Base-by-base conservation (phyloP, 2,113 vertebrate genomes). In the Mustela lutreola region DNA sequence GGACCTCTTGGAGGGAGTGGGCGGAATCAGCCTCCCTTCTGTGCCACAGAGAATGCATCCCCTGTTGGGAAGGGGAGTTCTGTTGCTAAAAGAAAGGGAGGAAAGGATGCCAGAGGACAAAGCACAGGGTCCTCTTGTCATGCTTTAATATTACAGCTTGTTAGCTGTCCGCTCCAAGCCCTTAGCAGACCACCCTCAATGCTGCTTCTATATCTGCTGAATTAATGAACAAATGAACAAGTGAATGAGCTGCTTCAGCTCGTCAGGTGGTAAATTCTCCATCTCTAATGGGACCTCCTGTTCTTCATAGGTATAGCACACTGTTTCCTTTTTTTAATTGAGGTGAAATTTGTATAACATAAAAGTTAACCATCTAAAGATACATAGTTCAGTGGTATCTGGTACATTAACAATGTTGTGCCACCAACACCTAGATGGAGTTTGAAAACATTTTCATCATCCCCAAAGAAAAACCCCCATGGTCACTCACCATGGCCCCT, bases 191-290 rank as follows among this genome's bases (percentile, higher is more conserved):
- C 63, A 15, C 22, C 26, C 33, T 93, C 8, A 70, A 2, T 18
- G 56, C 73, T 24, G 48, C 65, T 42, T 50, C 71, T 33, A 2
- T 39, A 62, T 82, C 39, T 71, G 18, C 67, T 42, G 21, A 50
- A 24, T 42, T 65, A n/a, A 86, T 71, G 26, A 89, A 62, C 58
- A 90, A 89, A 71, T 58, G 82, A 81, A 71, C n/a, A 56, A 91
- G 67, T 79, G 24, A 86, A 62, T 62, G 60, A 89, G 82, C 16
- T 91, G 42, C 22, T 90, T 80, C n/a, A 76, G 36, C 48, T 62
- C 71, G 21, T 81, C 86, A 73, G 79, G n/a, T 45, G 83, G 76
- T 26, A 91, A 96, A 81, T 39, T 91, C 81, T 82, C 21, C 50
- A 73, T 67, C 19, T 91, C 76, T 96, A 70, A 89, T 90, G 67